A percentile compares a stretch with the other conserved stretches of the same genome.
These are phyloP conservation scores for Scolopax rusticola DNA, from an alignment of 2,797 vertebrate species.

Conservation along the genomic window DNA sequence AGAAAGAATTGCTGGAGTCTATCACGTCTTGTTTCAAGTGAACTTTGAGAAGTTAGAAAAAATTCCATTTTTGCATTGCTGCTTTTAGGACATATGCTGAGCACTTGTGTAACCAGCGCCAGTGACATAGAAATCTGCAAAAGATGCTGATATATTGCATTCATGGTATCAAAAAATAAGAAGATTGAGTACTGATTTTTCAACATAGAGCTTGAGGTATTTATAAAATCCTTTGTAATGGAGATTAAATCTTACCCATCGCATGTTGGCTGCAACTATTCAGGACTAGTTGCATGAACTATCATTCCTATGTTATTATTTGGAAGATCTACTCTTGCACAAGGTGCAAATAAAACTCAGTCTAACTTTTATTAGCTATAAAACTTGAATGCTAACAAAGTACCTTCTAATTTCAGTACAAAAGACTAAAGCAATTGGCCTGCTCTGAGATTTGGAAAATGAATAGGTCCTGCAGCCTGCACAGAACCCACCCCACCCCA, in stretches of 20 bases:
- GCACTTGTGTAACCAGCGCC: background rate
- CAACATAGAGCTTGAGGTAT: slow-evolving; percentile 29
- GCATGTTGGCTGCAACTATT: background rate
- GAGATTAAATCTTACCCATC: background rate
- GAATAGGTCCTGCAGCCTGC: background rate
- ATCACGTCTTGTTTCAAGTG: background rate
- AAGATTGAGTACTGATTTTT: background rate
- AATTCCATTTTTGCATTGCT: slow-evolving; percentile 14
- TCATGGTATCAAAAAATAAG: background rate
- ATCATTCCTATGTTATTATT: background rate
- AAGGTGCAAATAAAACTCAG: background rate
- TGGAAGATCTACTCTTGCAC: background rate
- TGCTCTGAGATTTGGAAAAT: background rate
- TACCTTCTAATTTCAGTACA: background rate
- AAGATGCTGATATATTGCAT: slow-evolving; percentile 1
- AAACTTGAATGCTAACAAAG: background rate
- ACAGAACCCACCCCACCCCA: background rate
- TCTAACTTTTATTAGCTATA: background rate
- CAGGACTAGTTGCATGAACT: background rate
- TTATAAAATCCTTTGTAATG: background rate
- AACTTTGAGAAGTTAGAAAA: background rate
- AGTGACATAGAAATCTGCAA: background rate
- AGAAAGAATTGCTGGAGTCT: slow-evolving; percentile 15
- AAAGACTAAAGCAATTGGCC: background rate
- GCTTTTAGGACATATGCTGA: background rate